phyloP scores from a whole-genome alignment of 2,888 invertebrate species.

The Timema cristinae region DNA sequence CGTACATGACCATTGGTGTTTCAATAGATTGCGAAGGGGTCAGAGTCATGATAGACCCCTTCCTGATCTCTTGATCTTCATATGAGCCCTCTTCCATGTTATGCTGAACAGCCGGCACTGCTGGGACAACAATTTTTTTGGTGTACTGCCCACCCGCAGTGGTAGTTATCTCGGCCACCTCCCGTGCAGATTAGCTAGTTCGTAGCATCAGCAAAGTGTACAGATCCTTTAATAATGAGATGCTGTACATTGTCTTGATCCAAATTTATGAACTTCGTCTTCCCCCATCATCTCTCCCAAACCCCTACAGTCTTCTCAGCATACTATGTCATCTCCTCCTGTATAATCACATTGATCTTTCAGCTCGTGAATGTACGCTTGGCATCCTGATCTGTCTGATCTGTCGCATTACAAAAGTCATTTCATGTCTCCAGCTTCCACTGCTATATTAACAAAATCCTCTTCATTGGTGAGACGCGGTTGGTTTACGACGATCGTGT shows the following conservation, averaged over 20 bases:
- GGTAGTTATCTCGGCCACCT: conserved; percentile 31
- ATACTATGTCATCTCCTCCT: conserved; percentile 39
- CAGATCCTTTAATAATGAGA: conserved; percentile 38
- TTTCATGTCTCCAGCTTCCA: conserved; percentile 43
- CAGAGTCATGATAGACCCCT: conserved; percentile 21
- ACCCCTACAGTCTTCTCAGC: conserved; percentile 25
- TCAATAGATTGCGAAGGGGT: conserved; percentile 29
- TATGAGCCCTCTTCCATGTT: conserved; percentile 24
- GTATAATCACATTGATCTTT: conserved; percentile 52
- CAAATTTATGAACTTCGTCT: conserved; percentile 30
- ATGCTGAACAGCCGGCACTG: conserved; percentile 27
- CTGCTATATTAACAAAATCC: conserved; percentile 45
- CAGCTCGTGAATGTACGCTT: conserved; percentile 51
- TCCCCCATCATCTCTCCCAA: conserved; percentile 28
- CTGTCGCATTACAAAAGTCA: conserved; percentile 39
- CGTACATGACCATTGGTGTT: conserved; percentile 37
- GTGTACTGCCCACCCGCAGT: conserved; percentile 22
- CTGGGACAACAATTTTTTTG: conserved; percentile 34
- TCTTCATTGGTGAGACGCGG: conserved; percentile 63
- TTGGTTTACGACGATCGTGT: conserved; percentile 78
- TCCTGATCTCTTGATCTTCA: conserved; percentile 25
- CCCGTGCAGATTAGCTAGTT: conserved; percentile 32
- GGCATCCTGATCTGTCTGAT: conserved; percentile 41
- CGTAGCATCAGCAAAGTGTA: conserved; percentile 37
- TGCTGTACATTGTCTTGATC: conserved; percentile 36